Conservation (phyloP, 2,113 vertebrate genomes). For the Heptranchias perlo region DNA sequence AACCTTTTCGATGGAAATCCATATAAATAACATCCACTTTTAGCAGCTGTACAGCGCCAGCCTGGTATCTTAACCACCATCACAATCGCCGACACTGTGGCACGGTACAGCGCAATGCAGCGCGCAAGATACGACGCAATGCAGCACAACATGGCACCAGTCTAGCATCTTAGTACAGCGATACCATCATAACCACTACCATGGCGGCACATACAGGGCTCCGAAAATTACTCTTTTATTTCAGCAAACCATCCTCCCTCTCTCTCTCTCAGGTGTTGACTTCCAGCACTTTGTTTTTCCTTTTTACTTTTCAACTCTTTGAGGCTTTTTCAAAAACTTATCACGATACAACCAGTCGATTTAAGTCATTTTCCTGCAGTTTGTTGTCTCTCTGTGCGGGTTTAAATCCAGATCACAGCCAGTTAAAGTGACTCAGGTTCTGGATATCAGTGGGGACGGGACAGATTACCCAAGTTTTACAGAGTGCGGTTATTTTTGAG, state of each 20-base stretch:
- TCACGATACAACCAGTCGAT: not conserved
- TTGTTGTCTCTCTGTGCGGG: not conserved
- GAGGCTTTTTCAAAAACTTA: not conserved
- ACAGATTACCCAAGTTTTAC: not conserved
- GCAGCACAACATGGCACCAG: not conserved
- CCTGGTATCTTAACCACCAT: not conserved
- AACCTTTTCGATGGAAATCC: too few relatives aligned
- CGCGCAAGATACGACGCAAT: not conserved
- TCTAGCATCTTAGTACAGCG: not conserved
- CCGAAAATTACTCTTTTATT: not conserved
- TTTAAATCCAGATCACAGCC: not conserved
- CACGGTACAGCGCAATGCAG: not conserved
- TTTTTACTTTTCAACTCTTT: not conserved
- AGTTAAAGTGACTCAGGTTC: not conserved
- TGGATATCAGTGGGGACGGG: not conserved
- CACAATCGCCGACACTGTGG: not conserved
- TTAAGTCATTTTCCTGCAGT: not conserved
- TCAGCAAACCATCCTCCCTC: not conserved
- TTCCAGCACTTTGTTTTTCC: not conserved
- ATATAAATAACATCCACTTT: too few relatives aligned
- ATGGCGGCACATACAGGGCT: not conserved
- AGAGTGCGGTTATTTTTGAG: not conserved
- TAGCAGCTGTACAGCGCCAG: not conserved
- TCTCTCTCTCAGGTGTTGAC: not conserved
- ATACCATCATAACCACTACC: not conserved